phyloP scores from a whole-genome alignment of 2,888 invertebrate species.

The Oscheius onirici region DNA sequence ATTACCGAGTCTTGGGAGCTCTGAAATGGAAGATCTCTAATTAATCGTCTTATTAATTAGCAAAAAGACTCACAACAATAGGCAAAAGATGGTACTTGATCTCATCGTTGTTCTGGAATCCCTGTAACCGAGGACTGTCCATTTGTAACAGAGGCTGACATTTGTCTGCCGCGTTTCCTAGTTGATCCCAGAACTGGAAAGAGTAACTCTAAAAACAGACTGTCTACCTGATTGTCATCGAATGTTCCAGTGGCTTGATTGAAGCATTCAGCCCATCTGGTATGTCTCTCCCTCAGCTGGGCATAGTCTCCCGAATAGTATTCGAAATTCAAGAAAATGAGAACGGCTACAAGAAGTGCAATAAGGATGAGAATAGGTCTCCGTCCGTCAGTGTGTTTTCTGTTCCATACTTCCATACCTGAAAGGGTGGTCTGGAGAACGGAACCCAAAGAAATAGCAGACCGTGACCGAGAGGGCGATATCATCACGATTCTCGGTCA shows the following conservation, averaged over 20 bases:
- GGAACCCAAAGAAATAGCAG: too few relatives aligned
- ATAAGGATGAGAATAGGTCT: neutral
- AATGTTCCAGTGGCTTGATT: neutral
- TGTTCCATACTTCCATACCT: too few relatives aligned
- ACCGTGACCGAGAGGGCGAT: too few relatives aligned
- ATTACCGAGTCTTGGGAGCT: neutral
- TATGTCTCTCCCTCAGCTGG: neutral
- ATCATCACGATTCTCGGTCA: too few relatives aligned
- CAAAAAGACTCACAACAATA: slow-evolving; percentile 2
- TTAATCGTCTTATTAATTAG: neutral
- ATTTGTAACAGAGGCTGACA: too few relatives aligned
- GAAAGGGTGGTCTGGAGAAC: too few relatives aligned
- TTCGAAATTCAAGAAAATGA: neutral
- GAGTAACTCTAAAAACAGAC: neutral
- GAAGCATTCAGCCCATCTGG: neutral
- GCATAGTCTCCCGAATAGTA: neutral
- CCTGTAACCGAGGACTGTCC: too few relatives aligned
- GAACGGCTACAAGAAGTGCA: neutral
- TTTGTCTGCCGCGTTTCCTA: too few relatives aligned
- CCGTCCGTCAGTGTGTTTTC: too few relatives aligned
- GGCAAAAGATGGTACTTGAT: slow-evolving; percentile 8
- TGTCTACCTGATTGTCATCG: neutral
- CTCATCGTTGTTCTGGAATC: neutral
- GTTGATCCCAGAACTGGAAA: neutral
- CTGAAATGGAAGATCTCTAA: neutral